phyloP scores from a whole-genome alignment of 2,888 invertebrate genomes.

The Acanthococcus lagerstroemiae region DNA sequence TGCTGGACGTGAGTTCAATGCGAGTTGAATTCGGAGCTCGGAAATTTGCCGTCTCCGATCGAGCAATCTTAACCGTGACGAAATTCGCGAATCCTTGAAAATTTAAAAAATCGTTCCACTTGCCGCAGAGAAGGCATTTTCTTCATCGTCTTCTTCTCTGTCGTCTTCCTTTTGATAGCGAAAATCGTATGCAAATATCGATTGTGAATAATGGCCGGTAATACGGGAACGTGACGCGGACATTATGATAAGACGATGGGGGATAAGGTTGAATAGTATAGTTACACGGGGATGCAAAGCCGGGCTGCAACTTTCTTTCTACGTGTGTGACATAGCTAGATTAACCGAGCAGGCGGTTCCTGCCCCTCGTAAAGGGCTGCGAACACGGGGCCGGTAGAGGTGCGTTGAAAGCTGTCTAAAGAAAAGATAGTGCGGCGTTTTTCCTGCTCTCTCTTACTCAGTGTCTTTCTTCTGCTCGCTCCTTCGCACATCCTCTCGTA shows the following conservation, averaged over 20 bases:
- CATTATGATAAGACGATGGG: constrained; percentile 14
- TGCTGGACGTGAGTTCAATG: no score
- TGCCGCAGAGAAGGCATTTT: no score
- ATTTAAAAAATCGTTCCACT: no score
- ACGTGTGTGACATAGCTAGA: constrained; percentile 20
- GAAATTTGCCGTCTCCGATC: no score
- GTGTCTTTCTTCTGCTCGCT: no score
- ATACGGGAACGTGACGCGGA: constrained; percentile 18
- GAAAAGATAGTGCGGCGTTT: no score
- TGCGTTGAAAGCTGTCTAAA: background rate
- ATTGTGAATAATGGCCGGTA: constrained; percentile 22
- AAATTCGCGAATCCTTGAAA: no score
- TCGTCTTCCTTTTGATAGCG: constrained; percentile 21
- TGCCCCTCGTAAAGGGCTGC: background rate
- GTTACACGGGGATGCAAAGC: background rate
- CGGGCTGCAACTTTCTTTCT: background rate
- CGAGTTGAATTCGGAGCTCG: no score
- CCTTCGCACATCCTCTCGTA: no score
- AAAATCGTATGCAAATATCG: constrained; percentile 22
- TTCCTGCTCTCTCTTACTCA: no score
- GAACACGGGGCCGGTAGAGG: background rate
- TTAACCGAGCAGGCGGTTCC: constrained; percentile 11
- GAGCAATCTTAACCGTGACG: no score
- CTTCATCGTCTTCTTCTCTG: no score
- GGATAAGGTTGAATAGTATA: background rate